Conservation (phyloP, 2,113 vertebrate genomes). For the Elephantulus edwardii region DNA sequence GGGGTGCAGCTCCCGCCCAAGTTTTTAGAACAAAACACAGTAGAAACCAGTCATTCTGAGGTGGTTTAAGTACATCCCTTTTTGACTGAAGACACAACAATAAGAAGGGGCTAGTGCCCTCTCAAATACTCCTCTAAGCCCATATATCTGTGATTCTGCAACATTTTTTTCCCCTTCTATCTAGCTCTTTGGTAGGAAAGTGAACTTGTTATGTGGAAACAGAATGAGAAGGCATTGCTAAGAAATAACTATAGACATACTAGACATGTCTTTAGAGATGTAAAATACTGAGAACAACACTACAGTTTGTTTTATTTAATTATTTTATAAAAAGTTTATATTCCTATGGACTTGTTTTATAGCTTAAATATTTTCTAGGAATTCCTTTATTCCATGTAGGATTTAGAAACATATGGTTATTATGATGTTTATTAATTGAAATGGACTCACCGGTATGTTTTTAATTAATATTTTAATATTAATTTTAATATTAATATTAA, state of each 20-base stretch:
- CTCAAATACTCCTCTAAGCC: not conserved
- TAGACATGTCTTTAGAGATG: not conserved
- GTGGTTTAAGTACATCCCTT: conserved; percentile 7
- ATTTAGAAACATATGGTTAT: conserved; percentile 1
- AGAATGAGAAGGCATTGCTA: not conserved
- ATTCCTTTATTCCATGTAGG: not conserved
- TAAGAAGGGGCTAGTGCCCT: not conserved
- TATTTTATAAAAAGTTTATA: not conserved
- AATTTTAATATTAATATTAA: too few species aligned
- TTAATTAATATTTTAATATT: too few species aligned
- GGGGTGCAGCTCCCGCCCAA: not conserved
- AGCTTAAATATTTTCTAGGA: not conserved
- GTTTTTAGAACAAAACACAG: not conserved
- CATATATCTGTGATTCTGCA: not conserved
- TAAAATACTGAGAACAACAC: conserved; percentile 9
- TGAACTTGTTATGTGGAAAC: conserved; percentile 31
- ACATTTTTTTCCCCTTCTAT: not conserved
- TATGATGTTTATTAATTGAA: not conserved
- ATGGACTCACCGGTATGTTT: too few species aligned
- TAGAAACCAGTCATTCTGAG: not conserved
- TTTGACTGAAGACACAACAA: not conserved
- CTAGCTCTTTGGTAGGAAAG: not conserved
- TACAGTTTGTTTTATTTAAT: conserved; percentile 34
- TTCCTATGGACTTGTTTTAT: not conserved
- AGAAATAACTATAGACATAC: not conserved